Evolutionary conservation across 2,888 invertebrate genomes (phyloP), one percentile per base, ranked within the genome.

Genomic region (Aspidapion aeneum): DNA sequence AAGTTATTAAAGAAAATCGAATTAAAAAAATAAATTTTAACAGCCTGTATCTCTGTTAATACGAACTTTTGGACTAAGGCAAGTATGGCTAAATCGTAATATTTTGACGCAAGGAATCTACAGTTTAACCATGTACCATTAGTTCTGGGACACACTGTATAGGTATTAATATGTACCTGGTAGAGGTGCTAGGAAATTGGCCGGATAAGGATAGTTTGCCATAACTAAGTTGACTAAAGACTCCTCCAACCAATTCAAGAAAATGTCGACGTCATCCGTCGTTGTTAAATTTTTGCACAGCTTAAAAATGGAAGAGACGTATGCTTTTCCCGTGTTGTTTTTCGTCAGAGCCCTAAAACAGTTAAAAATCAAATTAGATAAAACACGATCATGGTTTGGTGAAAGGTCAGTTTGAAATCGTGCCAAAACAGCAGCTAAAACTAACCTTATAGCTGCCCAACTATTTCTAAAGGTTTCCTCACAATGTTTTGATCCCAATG

Each of bases 181-280:
- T 20, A 98, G 76, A 0, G 90, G 88, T 57, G 86, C 84, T 58
- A 98, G 80, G 78, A 98, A 98, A 73, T 87, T 86, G 0, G 91
- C 87, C 0, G 90, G 81, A 77, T 96, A 98, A 0, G 98, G 98
- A 79, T 98, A 99, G 81, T 99, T 92, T 17, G 91, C 90, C 97
- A 98, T 98, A 0, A 96, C 96, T 67, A 97, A 78, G 72, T 90
- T 90, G 7, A 85, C 85, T 77, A 91, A 94, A 69, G 91, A 85
- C 65, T 89, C 86, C 35, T 80, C 75, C 1, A 97, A 79, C 85
- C 90, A 96, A 51, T 86, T 84, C 67, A 91, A 82, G 16, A 96
- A 81, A 0, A 70, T 71, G 0, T 79, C 72, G 0, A 88, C 74
- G 71, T 90, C 86, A 0, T 80, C 79, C 0, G 80, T 71, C 57